Conservation (phyloP, 2,888 invertebrate genomes). For the Drosophila emarginata region DNA sequence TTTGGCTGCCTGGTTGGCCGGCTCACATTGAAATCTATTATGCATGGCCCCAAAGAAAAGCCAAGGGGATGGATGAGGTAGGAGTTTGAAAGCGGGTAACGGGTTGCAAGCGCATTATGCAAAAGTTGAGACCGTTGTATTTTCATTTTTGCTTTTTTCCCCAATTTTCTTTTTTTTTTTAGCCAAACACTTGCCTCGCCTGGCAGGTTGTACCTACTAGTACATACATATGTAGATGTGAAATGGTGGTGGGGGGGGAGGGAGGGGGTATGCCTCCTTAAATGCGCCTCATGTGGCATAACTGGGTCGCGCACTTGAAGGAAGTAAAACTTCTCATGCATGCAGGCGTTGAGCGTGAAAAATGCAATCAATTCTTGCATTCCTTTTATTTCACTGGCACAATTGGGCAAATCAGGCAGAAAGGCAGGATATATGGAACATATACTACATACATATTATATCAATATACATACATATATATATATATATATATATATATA, state of each 20-base stretch:
- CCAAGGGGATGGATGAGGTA: background rate
- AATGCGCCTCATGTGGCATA: constrained; percentile 41
- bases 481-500: constrained; percentile 16
- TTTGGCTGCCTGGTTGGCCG: constrained; percentile 29
- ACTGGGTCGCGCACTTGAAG: constrained; percentile 43
- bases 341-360: constrained; percentile 58
- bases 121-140: constrained; percentile 55
- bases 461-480: background rate
- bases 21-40: constrained; percentile 65
- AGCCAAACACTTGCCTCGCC: background rate
- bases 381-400: constrained; percentile 50
- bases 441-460: constrained; percentile 20
- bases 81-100: constrained; percentile 10
- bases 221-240: background rate
- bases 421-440: constrained; percentile 27
- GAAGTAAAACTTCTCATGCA: constrained; percentile 14
- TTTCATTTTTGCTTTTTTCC: constrained; percentile 12
- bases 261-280: constrained; percentile 12
- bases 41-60: constrained; percentile 36
- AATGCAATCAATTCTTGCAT: constrained; percentile 72
- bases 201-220: background rate
- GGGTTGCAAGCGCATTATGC: constrained; percentile 65
- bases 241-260: background rate
- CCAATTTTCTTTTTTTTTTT: constrained; percentile 29
- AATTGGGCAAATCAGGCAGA: constrained; percentile 67